Evolutionary conservation across 1,140 invertebrate genomes (phyloP).

Genomic region (Zaprionus kolodkinae): DNA sequence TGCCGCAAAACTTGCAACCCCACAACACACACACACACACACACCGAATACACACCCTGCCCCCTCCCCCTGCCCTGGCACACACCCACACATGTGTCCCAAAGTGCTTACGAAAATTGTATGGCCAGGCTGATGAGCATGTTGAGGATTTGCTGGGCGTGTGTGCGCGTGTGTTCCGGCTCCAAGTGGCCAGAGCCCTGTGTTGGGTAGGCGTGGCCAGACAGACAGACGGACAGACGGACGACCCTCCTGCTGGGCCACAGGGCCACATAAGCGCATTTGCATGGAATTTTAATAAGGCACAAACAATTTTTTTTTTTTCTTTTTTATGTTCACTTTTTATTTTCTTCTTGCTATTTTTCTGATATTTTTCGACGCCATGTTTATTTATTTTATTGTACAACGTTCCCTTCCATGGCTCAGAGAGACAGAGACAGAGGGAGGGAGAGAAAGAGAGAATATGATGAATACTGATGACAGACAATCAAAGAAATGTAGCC

Average conservation of each 20-base stretch:
- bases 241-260: constrained; percentile 41
- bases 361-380: constrained; percentile 54
- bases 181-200: constrained; percentile 41
- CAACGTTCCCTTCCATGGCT: background rate
- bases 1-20: constrained; percentile 55
- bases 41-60: too few species aligned
- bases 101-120: constrained; percentile 38
- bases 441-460: constrained; percentile 1
- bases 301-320: constrained; percentile 47
- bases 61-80: background rate
- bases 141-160: constrained; percentile 33
- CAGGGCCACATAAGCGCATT: constrained; percentile 73
- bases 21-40: constrained; percentile 1
- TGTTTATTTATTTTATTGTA: constrained; percentile 47
- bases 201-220: constrained; percentile 4
- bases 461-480: constrained; percentile 43
- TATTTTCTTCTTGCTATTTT: constrained; percentile 22
- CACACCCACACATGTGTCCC: constrained; percentile 31
- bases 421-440: constrained; percentile 7
- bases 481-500: constrained; percentile 50
- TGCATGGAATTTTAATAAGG: constrained; percentile 81
- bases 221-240: background rate
- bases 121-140: constrained; percentile 42
- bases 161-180: constrained; percentile 41
- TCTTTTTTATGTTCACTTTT: constrained; percentile 20